These are phyloP conservation scores for Bubalus kerabau DNA, from an alignment of 2,113 vertebrate species.

Conservation along the genomic window DNA sequence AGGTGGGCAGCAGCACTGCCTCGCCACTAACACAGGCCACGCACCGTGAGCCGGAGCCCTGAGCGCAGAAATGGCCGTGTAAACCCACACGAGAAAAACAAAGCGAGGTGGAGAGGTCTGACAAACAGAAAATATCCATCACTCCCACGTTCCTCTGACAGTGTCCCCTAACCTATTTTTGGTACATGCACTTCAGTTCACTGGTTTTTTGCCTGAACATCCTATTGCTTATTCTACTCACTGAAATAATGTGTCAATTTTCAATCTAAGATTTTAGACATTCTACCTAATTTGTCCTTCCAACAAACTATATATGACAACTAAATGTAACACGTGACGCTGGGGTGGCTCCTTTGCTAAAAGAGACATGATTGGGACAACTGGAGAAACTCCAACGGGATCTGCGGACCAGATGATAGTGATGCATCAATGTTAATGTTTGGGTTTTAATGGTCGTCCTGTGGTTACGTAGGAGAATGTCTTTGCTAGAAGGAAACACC, in stretches of 20 bases:
- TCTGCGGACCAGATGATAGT: neutral
- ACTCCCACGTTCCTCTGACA: neutral
- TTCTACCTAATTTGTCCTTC: neutral
- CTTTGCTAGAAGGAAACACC: neutral
- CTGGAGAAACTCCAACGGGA: neutral
- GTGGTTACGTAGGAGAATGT: neutral
- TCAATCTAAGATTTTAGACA: neutral
- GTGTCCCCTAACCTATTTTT: neutral
- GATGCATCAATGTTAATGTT: too few species aligned
- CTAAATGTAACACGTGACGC: neutral
- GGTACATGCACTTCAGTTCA: neutral
- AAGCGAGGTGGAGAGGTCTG: neutral
- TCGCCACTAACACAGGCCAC: rapidly evolving
- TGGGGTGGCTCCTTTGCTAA: neutral
- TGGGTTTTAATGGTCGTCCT: neutral
- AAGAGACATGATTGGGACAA: neutral
- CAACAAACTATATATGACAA: neutral
- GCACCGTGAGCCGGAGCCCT: neutral
- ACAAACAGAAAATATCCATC: neutral
- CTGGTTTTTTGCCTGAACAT: neutral
- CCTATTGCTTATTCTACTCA: neutral
- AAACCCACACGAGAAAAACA: neutral
- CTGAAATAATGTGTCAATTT: neutral
- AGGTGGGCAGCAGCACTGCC: neutral
- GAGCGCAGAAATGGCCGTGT: neutral